Conservation (phyloP, 2,113 vertebrate species). For the Microcebus ravelobensis region DNA sequence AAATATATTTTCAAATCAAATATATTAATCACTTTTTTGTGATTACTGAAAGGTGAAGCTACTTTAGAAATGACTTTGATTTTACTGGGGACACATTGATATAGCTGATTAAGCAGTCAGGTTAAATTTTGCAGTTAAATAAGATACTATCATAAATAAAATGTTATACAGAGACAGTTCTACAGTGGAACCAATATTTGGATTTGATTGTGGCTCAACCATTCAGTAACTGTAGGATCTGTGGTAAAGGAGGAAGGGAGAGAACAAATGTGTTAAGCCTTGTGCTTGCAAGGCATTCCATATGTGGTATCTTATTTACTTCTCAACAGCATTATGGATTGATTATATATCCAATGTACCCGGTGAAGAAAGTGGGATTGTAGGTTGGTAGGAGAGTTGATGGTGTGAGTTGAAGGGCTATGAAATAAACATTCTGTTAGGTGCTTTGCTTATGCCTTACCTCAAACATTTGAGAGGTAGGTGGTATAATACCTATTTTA, state of each 20-base stretch:
- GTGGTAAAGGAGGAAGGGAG: background rate
- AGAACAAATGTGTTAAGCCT: background rate
- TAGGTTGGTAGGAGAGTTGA: background rate
- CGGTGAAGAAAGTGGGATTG: conserved; percentile 35
- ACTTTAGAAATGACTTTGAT: conserved; percentile 1
- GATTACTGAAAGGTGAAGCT: conserved; percentile 48
- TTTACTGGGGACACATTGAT: conserved; percentile 32
- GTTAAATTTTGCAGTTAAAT: conserved; percentile 43
- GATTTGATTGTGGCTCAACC: conserved; percentile 18
- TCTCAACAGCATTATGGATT: background rate
- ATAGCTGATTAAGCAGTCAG: conserved; percentile 32
- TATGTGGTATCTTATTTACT: background rate
- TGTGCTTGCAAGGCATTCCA: background rate
- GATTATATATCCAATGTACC: background rate
- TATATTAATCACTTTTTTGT: conserved; percentile 23
- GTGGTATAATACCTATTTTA: conserved; percentile 8
- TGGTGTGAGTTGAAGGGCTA: background rate
- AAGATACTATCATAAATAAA: conserved; percentile 7
- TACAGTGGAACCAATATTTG: background rate
- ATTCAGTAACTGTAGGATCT: conserved; percentile 29
- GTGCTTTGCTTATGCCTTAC: background rate
- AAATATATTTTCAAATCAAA: conserved; percentile 61
- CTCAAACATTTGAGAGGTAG: conserved; percentile 29
- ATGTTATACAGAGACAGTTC: conserved; percentile 14
- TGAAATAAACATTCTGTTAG: background rate